Conservation (phyloP, 2,797 vertebrate genomes). For the Phyllotis vaccarum region DNA sequence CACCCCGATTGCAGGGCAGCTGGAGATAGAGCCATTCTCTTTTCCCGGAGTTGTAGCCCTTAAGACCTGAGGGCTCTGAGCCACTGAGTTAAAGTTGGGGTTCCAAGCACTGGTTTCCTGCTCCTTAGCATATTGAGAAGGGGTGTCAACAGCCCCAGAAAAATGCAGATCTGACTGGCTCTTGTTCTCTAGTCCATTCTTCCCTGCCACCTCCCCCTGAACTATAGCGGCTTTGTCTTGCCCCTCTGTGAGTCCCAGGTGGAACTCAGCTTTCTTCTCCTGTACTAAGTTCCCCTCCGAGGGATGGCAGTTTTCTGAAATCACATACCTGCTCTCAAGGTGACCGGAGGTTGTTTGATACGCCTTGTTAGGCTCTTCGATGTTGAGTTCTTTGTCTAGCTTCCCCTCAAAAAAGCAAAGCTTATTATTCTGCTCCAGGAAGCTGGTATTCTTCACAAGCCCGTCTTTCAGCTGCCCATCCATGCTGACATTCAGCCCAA, state of each 20-base stretch:
- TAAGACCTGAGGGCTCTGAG: slow-evolving; percentile 67
- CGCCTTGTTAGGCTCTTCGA: slow-evolving; percentile 84
- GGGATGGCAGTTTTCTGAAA: slow-evolving; percentile 77
- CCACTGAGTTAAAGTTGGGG: slow-evolving; percentile 82
- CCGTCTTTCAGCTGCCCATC: slow-evolving; percentile 85
- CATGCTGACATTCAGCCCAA: slow-evolving; percentile 88
- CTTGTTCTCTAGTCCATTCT: slow-evolving; percentile 84
- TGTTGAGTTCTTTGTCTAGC: slow-evolving; percentile 89
- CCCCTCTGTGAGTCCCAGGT: slow-evolving; percentile 69
- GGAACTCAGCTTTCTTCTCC: slow-evolving; percentile 79
- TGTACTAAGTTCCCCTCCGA: slow-evolving; percentile 70
- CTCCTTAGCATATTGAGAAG: slow-evolving; percentile 57
- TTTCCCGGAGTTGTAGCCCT: slow-evolving; percentile 77
- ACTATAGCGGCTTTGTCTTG: slow-evolving; percentile 83
- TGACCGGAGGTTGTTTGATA: slow-evolving; percentile 83
- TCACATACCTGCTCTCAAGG: slow-evolving; percentile 88
- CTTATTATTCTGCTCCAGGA: slow-evolving; percentile 96
- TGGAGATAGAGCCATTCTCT: slow-evolving; percentile 82
- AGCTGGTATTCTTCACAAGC: slow-evolving; percentile 87
- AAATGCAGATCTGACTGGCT: slow-evolving; percentile 78
- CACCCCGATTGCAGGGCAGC: slow-evolving; percentile 87
- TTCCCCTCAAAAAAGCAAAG: slow-evolving; percentile 94
- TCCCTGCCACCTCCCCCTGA: slow-evolving; percentile 85
- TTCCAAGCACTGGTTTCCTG: slow-evolving; percentile 88
- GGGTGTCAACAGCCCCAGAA: slow-evolving; percentile 58